Base-by-base conservation (phyloP, 1,140 invertebrate genomes). In the Geopemphigus sp. region DNA sequence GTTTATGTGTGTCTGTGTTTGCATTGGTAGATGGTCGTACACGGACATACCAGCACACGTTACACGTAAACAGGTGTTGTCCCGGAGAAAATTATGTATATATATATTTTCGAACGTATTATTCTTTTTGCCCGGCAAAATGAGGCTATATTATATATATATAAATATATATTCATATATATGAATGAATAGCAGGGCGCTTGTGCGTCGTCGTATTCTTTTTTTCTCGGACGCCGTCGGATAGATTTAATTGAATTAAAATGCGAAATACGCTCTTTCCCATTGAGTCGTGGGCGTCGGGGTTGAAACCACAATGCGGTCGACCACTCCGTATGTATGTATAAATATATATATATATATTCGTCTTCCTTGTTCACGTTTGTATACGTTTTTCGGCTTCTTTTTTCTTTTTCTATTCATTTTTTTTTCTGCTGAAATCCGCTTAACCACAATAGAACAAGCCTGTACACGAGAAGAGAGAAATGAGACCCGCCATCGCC, bases 191-290 rank as follows among this genome's bases (percentile, higher is more conserved):
- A 12, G 47, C 14, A 8, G 32, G 22, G 50, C 61, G 19, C 26
- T 32, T 8, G 29, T 29, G 70, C n/a, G n/a, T 29, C 24, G 24
- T 63, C 26, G 29, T n/a, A 12, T 74, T 74, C 54, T 74, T n/a
- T 54, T 32, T 68, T 45, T 57, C 50, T 57, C 50, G 68, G 68
- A 54, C 68, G 47, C 50, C 68, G 50, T 56, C 73, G 73, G 73
- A 76, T 57, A 76, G 73, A 76, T 76, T 76, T 76, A 76, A 76
- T 76, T 76, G 73, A 76, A 76, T 76, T 76, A 76, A 76, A 76
- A 76, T 45, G 72, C 72, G 72, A 74, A 74, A 57, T 22, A n/a
- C 54, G 17, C 24, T 56, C 70, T 11, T 56, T 50, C 19, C 15
- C 26, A 22, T 73, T n/a, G 70, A 68, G 66, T 68, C 66, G 66